These are phyloP conservation scores for Stegastes partitus DNA, from an alignment of 2,113 vertebrate species.

Conservation along the genomic window DNA sequence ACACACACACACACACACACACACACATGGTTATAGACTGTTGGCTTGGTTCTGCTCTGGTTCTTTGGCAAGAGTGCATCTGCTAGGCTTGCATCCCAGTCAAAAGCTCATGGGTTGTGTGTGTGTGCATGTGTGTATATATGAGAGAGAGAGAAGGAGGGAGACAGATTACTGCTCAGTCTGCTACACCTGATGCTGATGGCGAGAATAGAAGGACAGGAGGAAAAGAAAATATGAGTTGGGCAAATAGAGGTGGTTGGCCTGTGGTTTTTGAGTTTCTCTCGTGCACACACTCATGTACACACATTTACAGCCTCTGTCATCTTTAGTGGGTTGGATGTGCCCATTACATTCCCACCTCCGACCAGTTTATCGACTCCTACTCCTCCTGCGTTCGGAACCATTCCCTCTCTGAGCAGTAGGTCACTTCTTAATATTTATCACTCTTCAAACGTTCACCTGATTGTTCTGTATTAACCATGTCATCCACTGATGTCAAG, in stretches of 20 bases:
- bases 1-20: not conserved
- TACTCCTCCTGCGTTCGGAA: conserved; percentile 18
- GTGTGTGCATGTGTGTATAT: too few relatives aligned
- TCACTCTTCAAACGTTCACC: conserved; percentile 45
- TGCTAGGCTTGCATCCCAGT: conserved; percentile 64
- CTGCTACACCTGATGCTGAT: conserved; percentile 50
- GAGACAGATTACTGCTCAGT: conserved; percentile 42
- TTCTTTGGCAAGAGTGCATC: conserved; percentile 51
- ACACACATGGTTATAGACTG: conserved; percentile 16
- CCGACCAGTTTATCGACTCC: conserved; percentile 41
- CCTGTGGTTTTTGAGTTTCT: conserved; percentile 17
- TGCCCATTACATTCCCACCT: conserved; percentile 30
- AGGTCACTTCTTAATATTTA: conserved; percentile 52
- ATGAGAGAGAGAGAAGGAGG: not conserved
- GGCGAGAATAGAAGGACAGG: conserved; percentile 29
- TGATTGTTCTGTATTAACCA: not conserved
- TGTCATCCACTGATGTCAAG: not conserved
- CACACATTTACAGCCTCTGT: too few relatives aligned
- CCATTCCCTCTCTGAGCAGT: conserved; percentile 37
- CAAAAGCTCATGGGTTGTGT: conserved; percentile 31
- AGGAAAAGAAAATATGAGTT: conserved; percentile 32
- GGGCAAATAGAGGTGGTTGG: conserved; percentile 27
- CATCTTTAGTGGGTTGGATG: not conserved
- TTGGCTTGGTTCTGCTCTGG: conserved; percentile 37
- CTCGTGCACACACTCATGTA: too few relatives aligned